These are phyloP conservation scores for Phylloscopus collybita DNA, from an alignment of 2,797 vertebrate genomes.

Conservation along the genomic window DNA sequence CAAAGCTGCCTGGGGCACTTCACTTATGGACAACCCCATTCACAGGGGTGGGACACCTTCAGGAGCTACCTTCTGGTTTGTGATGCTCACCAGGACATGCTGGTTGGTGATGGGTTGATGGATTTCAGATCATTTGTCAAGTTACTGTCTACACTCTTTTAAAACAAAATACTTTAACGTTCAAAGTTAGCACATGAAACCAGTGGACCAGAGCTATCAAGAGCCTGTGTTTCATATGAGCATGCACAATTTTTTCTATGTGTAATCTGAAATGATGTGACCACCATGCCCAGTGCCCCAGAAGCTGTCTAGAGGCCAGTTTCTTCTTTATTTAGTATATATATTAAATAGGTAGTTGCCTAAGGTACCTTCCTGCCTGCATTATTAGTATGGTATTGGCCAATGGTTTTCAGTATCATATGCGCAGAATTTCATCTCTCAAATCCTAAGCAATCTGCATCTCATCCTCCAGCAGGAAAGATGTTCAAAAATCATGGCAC, in stretches of 20 bases:
- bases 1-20: background rate
- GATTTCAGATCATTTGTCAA: background rate
- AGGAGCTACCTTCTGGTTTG: background rate
- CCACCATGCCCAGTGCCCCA: background rate
- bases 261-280: slow-evolving; percentile 62
- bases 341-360: background rate
- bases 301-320: background rate
- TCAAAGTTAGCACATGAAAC: slow-evolving; percentile 48
- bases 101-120: background rate
- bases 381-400: slow-evolving; percentile 62
- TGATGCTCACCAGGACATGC: background rate
- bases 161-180: slow-evolving; percentile 34
- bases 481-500: slow-evolving; percentile 25
- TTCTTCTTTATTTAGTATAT: slow-evolving; percentile 53
- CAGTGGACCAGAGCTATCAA: slow-evolving; percentile 35
- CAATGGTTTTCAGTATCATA: slow-evolving; percentile 60
- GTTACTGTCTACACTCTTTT: background rate
- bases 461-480: slow-evolving; percentile 63
- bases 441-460: slow-evolving; percentile 58
- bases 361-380: slow-evolving; percentile 65
- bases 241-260: slow-evolving; percentile 58
- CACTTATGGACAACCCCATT: accelerated
- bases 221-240: slow-evolving; percentile 57
- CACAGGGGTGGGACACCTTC: background rate
- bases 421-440: slow-evolving; percentile 65